phyloP scores from a whole-genome alignment of 37 sponge, comb jelly and placozoan genomes.

The Beroe forskalii region DNA sequence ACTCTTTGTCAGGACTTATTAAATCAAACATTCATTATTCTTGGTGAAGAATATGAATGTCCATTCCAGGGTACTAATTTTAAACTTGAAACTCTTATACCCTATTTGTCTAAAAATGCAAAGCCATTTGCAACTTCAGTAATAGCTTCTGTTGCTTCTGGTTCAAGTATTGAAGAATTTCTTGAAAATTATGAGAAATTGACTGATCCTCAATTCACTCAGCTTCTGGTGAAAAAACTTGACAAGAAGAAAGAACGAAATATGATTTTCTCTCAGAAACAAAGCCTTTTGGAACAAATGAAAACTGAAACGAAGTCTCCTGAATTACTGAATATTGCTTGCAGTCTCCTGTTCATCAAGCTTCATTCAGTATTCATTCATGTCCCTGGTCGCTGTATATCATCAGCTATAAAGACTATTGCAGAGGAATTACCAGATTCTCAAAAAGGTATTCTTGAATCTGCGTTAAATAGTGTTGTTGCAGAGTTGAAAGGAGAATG shows the following conservation, averaged over 20 bases:
- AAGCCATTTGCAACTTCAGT: conserved; percentile 43
- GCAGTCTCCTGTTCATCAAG: conserved; percentile 79
- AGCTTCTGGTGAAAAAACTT: conserved; percentile 78
- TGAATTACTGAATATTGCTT: conserved; percentile 79
- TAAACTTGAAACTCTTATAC: conserved; percentile 8
- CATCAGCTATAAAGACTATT: conserved; percentile 61
- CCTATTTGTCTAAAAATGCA: conserved; percentile 60
- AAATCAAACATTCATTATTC: conserved; percentile 8
- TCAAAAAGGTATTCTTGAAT: not conserved
- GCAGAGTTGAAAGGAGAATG: conserved; percentile 50
- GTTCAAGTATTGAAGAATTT: conserved; percentile 66
- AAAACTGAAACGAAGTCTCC: conserved; percentile 78
- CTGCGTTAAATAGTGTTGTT: not conserved
- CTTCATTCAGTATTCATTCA: conserved; percentile 77
- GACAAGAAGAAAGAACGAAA: conserved; percentile 92
- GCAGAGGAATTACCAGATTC: not conserved
- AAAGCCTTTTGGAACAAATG: conserved; percentile 74
- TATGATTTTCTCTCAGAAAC: conserved; percentile 73
- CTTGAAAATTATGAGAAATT: conserved; percentile 70
- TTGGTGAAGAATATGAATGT: conserved; percentile 37
- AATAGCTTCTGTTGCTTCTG: conserved; percentile 22
- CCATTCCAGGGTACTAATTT: conserved; percentile 7
- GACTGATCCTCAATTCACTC: conserved; percentile 70
- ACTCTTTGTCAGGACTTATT: not conserved
- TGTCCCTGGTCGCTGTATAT: conserved; percentile 86